phyloP scores from a whole-genome alignment of 2,888 invertebrate genomes.

The Drosophila hamatofila region DNA sequence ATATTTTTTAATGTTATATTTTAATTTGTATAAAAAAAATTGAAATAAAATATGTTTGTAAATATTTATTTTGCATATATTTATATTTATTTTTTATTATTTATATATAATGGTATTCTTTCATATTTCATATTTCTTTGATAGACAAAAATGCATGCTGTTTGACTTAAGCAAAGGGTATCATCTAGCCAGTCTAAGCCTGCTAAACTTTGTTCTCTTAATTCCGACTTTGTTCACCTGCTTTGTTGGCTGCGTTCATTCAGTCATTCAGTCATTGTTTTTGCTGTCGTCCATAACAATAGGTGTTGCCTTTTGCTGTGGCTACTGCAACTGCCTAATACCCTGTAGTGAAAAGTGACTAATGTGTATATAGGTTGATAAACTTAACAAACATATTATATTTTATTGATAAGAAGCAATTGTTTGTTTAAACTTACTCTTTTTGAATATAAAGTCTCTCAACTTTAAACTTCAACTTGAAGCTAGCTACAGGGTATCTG shows the following conservation, averaged over 20 bases:
- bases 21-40: too few species aligned
- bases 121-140: too few species aligned
- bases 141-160: too few species aligned
- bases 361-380: background rate
- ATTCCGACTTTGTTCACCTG: constrained; percentile 17
- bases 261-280: constrained; percentile 36
- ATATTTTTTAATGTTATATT: too few species aligned
- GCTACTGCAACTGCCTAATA: background rate
- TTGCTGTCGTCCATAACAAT: constrained; percentile 33
- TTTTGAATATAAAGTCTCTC: background rate
- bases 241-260: constrained; percentile 67
- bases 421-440: background rate
- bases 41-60: too few species aligned
- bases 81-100: too few species aligned
- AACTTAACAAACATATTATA: background rate
- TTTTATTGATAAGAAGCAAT: background rate
- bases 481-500: background rate
- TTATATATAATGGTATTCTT: too few species aligned
- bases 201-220: background rate
- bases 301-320: constrained; percentile 33
- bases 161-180: constrained; percentile 8
- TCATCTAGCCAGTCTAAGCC: background rate
- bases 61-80: too few species aligned
- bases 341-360: background rate
- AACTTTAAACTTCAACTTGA: background rate